A percentile compares a stretch with the other conserved stretches of the same genome.
Conservation (phyloP, 1,140 invertebrate species). For the Microplitis mediator region DNA sequence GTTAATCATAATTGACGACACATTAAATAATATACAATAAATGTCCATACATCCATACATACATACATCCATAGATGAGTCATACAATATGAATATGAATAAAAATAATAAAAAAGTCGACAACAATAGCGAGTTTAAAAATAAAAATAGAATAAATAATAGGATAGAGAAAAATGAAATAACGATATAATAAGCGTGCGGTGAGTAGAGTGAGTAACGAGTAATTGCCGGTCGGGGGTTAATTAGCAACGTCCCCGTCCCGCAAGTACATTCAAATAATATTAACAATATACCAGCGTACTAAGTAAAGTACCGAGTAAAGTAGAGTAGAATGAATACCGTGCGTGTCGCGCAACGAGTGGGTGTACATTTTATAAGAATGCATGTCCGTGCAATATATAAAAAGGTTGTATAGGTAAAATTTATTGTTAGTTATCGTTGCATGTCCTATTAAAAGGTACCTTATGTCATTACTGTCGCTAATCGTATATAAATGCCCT, state of each 20-base stretch:
- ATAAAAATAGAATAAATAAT: conserved; percentile 4
- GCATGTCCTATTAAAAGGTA: no score
- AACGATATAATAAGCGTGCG: conserved; percentile 24
- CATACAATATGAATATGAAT: background rate
- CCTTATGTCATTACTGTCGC: no score
- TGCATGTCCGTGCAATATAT: no score
- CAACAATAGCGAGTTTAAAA: conserved; percentile 13
- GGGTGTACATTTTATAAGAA: conserved; percentile 36
- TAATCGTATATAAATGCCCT: no score
- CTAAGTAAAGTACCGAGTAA: background rate
- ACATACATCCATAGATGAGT: no score
- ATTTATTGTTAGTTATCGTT: no score
- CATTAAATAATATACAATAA: no score
- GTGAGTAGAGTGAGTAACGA: conserved; percentile 21
- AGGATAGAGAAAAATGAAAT: conserved; percentile 23
- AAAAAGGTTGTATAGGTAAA: no score
- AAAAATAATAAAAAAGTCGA: conserved; percentile 7
- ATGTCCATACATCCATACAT: no score
- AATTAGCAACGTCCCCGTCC: conserved; percentile 22
- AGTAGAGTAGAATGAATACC: background rate
- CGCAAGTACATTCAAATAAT: conserved; percentile 12
- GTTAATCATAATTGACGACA: no score
- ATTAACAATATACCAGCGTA: background rate
- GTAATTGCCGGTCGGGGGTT: conserved; percentile 26
- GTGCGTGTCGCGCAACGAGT: conserved; percentile 33